Evolutionary conservation across 2,113 vertebrate species (phyloP).

Genomic region (Tachycineta bicolor): DNA sequence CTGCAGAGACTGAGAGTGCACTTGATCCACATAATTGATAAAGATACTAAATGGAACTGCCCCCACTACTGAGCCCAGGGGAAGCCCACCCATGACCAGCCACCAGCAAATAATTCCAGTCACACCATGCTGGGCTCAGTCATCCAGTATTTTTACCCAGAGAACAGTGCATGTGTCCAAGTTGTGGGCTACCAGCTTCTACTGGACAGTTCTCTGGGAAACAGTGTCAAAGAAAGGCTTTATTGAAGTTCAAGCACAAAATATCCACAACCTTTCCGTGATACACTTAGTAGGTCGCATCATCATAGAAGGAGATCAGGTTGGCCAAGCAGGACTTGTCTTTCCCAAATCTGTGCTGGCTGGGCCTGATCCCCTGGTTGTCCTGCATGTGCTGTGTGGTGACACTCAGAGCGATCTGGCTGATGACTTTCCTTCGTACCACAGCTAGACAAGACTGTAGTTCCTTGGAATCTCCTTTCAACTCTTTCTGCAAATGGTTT

Average conservation of each 20-base stretch:
- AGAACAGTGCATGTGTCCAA: rapidly evolving
- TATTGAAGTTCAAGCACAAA: background rate
- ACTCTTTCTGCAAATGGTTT: rapidly evolving
- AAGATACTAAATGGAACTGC: background rate
- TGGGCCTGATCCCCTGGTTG: background rate
- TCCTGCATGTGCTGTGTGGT: rapidly evolving
- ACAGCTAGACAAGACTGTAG: background rate
- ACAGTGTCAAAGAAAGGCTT: background rate
- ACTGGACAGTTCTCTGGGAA: background rate
- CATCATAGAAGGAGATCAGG: background rate
- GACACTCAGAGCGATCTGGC: background rate
- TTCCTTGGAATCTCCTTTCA: background rate
- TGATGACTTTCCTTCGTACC: background rate
- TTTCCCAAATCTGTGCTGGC: background rate
- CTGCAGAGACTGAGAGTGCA: background rate
- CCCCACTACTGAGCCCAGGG: background rate
- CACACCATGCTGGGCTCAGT: no score
- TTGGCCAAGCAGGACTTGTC: background rate
- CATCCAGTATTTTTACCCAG: background rate
- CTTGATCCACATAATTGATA: background rate
- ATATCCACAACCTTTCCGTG: background rate
- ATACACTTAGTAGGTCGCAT: rapidly evolving
- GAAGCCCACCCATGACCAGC: rapidly evolving
- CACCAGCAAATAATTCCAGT: no score
- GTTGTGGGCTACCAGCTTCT: background rate